Conservation (phyloP, 2,888 invertebrate species). For the Junonia oenone region DNA sequence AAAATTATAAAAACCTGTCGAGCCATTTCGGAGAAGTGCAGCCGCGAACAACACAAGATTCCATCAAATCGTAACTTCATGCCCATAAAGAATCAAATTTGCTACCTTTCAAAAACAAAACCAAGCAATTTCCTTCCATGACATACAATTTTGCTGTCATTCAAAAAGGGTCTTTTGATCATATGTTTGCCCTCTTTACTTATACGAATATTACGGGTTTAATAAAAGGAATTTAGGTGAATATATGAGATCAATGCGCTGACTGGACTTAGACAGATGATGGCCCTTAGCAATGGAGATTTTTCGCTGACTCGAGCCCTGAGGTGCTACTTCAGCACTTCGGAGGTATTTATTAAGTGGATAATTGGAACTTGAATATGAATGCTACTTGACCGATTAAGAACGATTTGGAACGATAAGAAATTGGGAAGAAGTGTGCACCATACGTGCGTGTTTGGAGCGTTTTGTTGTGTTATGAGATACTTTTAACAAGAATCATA, state of each 20-base stretch:
- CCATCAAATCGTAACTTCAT: too few species aligned
- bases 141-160: too few species aligned
- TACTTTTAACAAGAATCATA: too few species aligned
- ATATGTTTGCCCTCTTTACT: neutral
- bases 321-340: neutral
- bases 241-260: neutral
- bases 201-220: neutral
- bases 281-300: neutral
- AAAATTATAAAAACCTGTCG: too few species aligned
- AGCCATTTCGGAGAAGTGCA: too few species aligned
- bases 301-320: neutral
- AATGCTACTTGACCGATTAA: neutral
- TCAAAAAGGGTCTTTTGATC: neutral
- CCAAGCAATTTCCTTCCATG: too few species aligned
- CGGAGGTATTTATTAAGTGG: neutral
- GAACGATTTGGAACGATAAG: neutral
- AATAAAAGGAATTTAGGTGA: neutral
- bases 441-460: neutral
- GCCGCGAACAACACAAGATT: too few species aligned
- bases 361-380: neutral
- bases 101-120: too few species aligned
- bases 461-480: too few species aligned
- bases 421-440: neutral
- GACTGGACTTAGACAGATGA: conserved; percentile 1
- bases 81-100: too few species aligned